phyloP scores from a whole-genome alignment of 64 coral and sea anemone species.

The Cladopsammia gracilis region DNA sequence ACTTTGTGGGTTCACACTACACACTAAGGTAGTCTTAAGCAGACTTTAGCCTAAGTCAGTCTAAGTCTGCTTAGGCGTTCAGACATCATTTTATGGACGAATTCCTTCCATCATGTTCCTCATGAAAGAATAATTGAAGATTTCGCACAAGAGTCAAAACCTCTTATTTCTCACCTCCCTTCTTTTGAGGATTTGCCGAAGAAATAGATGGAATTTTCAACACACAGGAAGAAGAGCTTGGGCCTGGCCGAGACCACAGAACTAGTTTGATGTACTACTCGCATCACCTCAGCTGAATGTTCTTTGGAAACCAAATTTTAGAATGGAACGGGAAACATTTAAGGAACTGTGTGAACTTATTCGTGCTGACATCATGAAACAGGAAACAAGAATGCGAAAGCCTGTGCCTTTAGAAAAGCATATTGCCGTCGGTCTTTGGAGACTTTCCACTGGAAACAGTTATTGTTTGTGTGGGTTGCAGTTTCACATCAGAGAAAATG shows the following conservation, averaged over 20 bases:
- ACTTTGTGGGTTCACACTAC: no score
- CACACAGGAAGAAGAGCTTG: constrained; percentile 1
- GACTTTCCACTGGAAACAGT: constrained; percentile 8
- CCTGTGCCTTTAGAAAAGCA: constrained; percentile 1
- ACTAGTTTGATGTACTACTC: neutral
- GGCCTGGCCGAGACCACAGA: constrained; percentile 17
- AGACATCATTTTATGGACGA: neutral
- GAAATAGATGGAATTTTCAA: neutral
- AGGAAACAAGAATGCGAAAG: constrained; percentile 5
- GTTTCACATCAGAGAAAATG: no score
- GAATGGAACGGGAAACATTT: constrained; percentile 16
- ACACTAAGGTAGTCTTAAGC: no score
- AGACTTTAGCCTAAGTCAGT: no score
- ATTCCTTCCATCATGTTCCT: constrained; percentile 6
- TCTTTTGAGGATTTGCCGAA: neutral
- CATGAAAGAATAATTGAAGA: constrained; percentile 13
- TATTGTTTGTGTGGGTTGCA: no score
- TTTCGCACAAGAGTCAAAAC: neutral
- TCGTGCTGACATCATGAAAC: constrained; percentile 10
- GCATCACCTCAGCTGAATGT: neutral
- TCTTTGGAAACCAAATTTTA: constrained; percentile 21
- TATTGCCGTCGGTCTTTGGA: neutral
- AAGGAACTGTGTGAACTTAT: neutral
- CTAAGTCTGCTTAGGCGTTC: constrained; percentile 4
- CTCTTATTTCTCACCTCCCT: neutral